Evolutionary conservation across 1,140 invertebrate genomes (phyloP), one percentile per base, ranked within the genome.

Genomic region (Penaeus indicus): DNA sequence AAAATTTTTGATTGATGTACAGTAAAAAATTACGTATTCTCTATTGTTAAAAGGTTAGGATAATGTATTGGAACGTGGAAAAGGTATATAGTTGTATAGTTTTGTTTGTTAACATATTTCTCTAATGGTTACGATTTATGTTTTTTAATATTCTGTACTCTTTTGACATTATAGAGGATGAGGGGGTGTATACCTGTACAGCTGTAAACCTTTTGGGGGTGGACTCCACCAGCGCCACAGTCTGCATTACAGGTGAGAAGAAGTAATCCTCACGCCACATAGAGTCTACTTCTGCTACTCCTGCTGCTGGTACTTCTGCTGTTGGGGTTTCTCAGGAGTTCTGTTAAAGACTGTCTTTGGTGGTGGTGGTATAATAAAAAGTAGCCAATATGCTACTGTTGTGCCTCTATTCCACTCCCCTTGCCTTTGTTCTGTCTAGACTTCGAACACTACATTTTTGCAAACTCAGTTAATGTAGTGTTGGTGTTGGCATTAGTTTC

Each of bases 131-230:
- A 19, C n/a, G 4, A 18, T 16, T 27, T 27, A 4, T 19, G 5
- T 4, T 27, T 19, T 75, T 32, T 22, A 75, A 19, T 75, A 7
- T 13, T 75, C 13, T 75, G 5, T 38, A 8, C n/a, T 27, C 25
- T n/a, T 75, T 75, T 75, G 5, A 3, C 72, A 75, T 75, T 75
- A 91, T 93, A 96, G 98, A 99, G 94, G 98, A 99, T 93, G 96
- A 96, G 21, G 98, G 97, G 60, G 95, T 96, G 21, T 99, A 99
- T 92, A 98, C 97, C 3, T 98, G 98, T 92, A 94, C 97, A 72
- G 97, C 98, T 27, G 96, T 96, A 16, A 98, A 98, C 92, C 92
- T 96, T 16, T 94, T 97, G 25, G 97, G 98, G 38, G 83, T 84
- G 85, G 84, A 89, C 83, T 82, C 90, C 54, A 90, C 89, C 32